A percentile compares a stretch with the other conserved stretches of the same genome.
Conservation (phyloP, 2,113 vertebrate species). For the Pteronura brasiliensis region DNA sequence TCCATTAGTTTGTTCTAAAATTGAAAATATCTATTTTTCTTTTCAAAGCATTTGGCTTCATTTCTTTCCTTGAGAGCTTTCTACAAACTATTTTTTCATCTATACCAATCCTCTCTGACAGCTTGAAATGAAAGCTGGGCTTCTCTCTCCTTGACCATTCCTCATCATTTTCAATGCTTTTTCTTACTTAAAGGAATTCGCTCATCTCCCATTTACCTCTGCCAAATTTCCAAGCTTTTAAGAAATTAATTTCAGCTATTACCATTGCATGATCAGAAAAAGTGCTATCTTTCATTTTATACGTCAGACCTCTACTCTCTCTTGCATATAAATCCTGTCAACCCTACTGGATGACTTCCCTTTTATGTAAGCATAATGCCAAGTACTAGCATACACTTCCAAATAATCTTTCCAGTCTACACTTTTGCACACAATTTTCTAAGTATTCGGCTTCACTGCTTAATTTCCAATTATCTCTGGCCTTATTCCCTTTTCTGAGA, state of each 20-base stretch:
- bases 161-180: conserved; percentile 42
- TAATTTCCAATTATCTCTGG: conserved; percentile 61
- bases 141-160: conserved; percentile 45
- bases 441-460: conserved; percentile 44
- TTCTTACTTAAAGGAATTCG: conserved; percentile 48
- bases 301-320: conserved; percentile 6
- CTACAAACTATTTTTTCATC: conserved; percentile 64
- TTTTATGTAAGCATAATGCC: conserved; percentile 53
- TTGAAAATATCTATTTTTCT: conserved; percentile 50
- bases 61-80: conserved; percentile 69
- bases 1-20: conserved; percentile 57
- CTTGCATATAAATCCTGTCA: conserved; percentile 62
- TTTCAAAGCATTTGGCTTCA: conserved; percentile 56
- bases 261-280: conserved; percentile 49
- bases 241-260: conserved; percentile 73
- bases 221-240: conserved; percentile 68
- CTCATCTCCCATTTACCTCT: conserved; percentile 52
- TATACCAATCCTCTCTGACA: conserved; percentile 54
- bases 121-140: conserved; percentile 48
- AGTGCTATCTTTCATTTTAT: conserved; percentile 57
- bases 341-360: neutral
- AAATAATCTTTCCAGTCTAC: conserved; percentile 51
- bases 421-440: conserved; percentile 58
- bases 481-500: conserved; percentile 38
- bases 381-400: conserved; percentile 30